A percentile compares a stretch with the other conserved stretches of the same genome.
Evolutionary conservation across 2,797 vertebrate species (phyloP).

Genomic region (Lophura swinhoii): DNA sequence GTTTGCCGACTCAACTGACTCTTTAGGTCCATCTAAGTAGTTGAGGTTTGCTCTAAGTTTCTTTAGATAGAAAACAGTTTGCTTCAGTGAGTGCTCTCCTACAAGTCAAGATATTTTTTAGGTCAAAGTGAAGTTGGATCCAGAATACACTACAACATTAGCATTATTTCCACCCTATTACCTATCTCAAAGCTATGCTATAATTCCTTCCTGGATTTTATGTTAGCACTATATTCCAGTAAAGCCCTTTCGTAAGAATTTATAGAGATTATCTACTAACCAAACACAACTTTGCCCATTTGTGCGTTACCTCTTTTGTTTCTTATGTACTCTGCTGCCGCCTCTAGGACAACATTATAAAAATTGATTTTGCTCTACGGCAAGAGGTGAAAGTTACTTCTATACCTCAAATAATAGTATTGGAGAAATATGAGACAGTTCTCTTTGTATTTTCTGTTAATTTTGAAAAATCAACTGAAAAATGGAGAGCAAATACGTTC

Average conservation of each 20-base stretch:
- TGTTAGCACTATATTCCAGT: slow-evolving; percentile 33
- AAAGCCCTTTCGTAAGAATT: slow-evolving; percentile 44
- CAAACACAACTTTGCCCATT: slow-evolving; percentile 67
- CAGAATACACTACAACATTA: slow-evolving; percentile 9
- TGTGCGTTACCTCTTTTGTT: slow-evolving; percentile 9
- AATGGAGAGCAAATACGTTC: not conserved
- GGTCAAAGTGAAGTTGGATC: slow-evolving; percentile 13
- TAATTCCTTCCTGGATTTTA: slow-evolving; percentile 48
- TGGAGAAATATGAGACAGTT: not conserved
- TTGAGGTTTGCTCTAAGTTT: slow-evolving; percentile 47
- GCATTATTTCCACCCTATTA: slow-evolving; percentile 1
- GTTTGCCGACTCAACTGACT: slow-evolving; percentile 51
- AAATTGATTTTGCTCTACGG: slow-evolving; percentile 30
- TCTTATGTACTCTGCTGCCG: slow-evolving; percentile 79
- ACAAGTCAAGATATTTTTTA: slow-evolving; percentile 3
- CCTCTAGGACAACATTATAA: slow-evolving; percentile 75
- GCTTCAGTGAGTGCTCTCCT: slow-evolving; percentile 25
- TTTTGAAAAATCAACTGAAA: not conserved
- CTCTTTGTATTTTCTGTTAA: not conserved
- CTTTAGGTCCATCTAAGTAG: slow-evolving; percentile 38
- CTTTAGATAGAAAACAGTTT: slow-evolving; percentile 43
- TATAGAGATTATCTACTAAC: slow-evolving; percentile 67
- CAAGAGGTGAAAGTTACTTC: not conserved
- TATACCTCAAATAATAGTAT: not conserved
- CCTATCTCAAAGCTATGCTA: slow-evolving; percentile 5